Evolutionary conservation across 2,888 invertebrate species (phyloP), one percentile per base, ranked within the genome.

Genomic region (Andrena chrysosceles): DNA sequence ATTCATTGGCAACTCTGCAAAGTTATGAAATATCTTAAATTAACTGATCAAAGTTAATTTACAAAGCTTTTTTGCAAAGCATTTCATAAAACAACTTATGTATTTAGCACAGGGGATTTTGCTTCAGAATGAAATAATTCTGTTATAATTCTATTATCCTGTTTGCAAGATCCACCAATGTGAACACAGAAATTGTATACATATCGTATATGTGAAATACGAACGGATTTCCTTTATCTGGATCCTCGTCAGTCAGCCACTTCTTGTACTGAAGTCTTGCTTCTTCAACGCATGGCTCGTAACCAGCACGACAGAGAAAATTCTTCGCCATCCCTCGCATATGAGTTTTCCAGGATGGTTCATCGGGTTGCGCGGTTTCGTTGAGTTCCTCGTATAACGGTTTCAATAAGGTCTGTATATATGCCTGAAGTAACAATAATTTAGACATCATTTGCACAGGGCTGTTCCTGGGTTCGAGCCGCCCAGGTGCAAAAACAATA

Each of bases 201-300:
- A 26, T 42, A 23, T 42, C 16, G 16, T 2, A 29, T 49, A 16
- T 7, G 48, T n/a, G 56, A 20, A 49, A 31, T 85, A 95, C 96
- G 95, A 93, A 98, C 97, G 97, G 97, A 93, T 97, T 97, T 87
- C 97, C 96, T 90, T 96, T 96, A 93, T 97, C 97, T 6, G 97
- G 97, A 89, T 96, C 96, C 54, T 96, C 95, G 26, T 95, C 95
- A 63, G 96, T 95, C 96, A 97, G 96, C 98, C 98, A 98, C 87
- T 96, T 95, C 73, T 95, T 95, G 92, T 95, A 98, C 52, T 96
- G 96, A 2, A 95, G 95, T 90, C 96, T 96, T 0, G 98, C 97
- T 89, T 97, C 97, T 85, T 95, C 95, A 56, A 98, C 95, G 91
- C 98, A 98, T 0, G 97, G 97, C 79, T 95, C 95, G 93, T 97